Evolutionary conservation across 1,140 invertebrate species (phyloP).

Genomic region (Aphaenogaster rudis): DNA sequence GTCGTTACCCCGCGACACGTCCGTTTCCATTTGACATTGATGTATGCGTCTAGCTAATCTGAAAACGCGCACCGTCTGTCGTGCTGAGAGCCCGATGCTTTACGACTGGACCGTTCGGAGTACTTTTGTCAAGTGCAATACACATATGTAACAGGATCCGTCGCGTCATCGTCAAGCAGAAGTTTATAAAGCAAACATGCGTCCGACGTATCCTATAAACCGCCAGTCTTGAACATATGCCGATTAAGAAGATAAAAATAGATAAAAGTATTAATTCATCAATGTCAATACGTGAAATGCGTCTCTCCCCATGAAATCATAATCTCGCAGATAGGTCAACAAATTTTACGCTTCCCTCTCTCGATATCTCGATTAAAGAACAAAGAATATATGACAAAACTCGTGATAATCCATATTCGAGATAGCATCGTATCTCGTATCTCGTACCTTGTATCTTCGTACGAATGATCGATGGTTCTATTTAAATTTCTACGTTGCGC

Average conservation of each 20-base stretch:
- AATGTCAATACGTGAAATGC: not conserved
- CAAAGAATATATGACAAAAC: not conserved
- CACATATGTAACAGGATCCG: slow-evolving; percentile 37
- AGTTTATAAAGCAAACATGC: slow-evolving; percentile 40
- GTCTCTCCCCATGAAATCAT: not conserved
- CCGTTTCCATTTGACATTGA: slow-evolving; percentile 53
- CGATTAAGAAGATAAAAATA: not conserved
- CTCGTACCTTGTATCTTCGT: not conserved
- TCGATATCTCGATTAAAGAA: not conserved
- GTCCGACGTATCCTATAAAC: not conserved
- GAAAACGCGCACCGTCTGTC: slow-evolving; percentile 39
- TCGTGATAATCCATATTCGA: slow-evolving; percentile 5
- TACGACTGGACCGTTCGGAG: slow-evolving; percentile 13
- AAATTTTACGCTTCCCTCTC: not conserved
- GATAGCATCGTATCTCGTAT: slow-evolving; percentile 1
- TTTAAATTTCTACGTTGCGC: not conserved
- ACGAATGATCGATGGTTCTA: not conserved
- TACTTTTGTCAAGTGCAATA: slow-evolving; percentile 33
- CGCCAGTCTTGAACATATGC: not conserved
- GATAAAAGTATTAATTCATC: slow-evolving; percentile 33
- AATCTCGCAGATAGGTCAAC: not conserved
- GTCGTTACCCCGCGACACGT: slow-evolving; percentile 19
- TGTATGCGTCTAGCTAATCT: slow-evolving; percentile 57
- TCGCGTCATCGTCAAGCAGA: slow-evolving; percentile 24
- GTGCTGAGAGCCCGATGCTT: slow-evolving; percentile 9